Evolutionary conservation across 2,113 vertebrate genomes (phyloP), one percentile per base, ranked within the genome.

Genomic region (Tauraco erythrolophus): DNA sequence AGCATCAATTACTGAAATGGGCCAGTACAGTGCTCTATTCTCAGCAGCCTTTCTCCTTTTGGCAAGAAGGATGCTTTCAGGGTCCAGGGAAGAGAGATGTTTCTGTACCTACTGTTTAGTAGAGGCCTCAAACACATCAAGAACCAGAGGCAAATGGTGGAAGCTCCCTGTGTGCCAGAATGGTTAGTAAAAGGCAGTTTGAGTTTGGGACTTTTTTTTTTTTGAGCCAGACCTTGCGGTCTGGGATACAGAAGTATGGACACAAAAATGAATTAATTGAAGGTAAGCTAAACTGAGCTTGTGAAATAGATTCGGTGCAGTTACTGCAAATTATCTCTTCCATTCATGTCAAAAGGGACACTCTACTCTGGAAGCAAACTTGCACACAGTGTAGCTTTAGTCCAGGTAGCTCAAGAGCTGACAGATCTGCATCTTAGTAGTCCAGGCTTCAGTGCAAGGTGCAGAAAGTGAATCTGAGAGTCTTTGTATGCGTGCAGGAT

Each of bases 361-460:
- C 17, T 74, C 4, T 2, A 1, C 25, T 76, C 23, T 80, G 68
- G 45, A 53, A 54, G 9, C 41, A 80, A 33, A 45, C 2, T 2
- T 5, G 21, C 9, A 9, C 1, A 7, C 4, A 9, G 37, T 1
- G 0, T 35, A 46, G 15, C 41, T 69, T 58, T 54, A 50, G 45
- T n/a, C 30, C 79, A 28, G 46, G 54, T 48, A 61, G 68, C n/a
- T 77, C 79, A 65, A n/a, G 71, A 31, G 46, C 45, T 58, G 70
- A 30, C 25, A 54, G 70, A 88, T 60, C 61, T 46, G 24, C 25
- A 30, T 7, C 7, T 79, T 2, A 23, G 45, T 23, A 30, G 19
- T 25, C 25, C 60, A 77, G 43, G 31, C 62, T 91, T 77, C 58
- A 43, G 41, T 41, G 48, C 21, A 39, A 51, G 48, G 21, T 69